Percentiles rank a stretch among this genome's conserved stretches.
Conservation (phyloP, 2,888 invertebrate genomes). For the Mantis religiosa region DNA sequence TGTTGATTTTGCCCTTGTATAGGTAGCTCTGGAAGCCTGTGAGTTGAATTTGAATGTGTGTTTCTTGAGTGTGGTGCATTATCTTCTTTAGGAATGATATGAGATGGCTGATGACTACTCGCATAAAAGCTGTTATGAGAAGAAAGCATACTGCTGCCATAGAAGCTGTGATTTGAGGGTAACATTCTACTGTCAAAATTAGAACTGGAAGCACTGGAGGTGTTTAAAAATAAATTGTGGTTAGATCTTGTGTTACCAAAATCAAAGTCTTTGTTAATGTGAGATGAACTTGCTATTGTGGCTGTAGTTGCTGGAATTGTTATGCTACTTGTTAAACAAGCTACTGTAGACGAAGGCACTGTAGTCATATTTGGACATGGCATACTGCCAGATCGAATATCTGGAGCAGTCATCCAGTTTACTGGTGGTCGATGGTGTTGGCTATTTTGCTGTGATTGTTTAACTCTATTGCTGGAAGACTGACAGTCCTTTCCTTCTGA, state of each 20-base stretch:
- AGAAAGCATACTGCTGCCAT: neutral
- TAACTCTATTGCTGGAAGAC: neutral
- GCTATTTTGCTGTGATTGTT: neutral
- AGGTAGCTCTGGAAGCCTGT: neutral
- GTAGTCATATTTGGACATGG: neutral
- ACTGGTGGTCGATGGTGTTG: conserved; percentile 45
- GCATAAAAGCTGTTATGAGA: neutral
- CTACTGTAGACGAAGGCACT: neutral
- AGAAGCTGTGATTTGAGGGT: neutral
- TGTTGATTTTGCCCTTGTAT: neutral
- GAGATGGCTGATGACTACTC: neutral
- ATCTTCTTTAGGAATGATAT: neutral
- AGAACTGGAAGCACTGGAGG: neutral
- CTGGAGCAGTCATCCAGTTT: conserved; percentile 61
- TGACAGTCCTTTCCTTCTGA: neutral
- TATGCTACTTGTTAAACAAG: neutral
- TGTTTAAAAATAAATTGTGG: neutral
- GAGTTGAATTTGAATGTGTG: neutral
- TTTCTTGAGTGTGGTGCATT: neutral
- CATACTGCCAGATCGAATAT: conserved; percentile 36
- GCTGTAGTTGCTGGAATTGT: neutral
- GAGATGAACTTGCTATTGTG: neutral
- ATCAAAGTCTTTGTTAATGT: conserved; percentile 2
- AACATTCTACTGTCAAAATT: conserved; percentile 4
- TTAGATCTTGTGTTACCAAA: neutral